phyloP scores from a whole-genome alignment of 2,113 vertebrate species.

The Vanacampus margaritifer region DNA sequence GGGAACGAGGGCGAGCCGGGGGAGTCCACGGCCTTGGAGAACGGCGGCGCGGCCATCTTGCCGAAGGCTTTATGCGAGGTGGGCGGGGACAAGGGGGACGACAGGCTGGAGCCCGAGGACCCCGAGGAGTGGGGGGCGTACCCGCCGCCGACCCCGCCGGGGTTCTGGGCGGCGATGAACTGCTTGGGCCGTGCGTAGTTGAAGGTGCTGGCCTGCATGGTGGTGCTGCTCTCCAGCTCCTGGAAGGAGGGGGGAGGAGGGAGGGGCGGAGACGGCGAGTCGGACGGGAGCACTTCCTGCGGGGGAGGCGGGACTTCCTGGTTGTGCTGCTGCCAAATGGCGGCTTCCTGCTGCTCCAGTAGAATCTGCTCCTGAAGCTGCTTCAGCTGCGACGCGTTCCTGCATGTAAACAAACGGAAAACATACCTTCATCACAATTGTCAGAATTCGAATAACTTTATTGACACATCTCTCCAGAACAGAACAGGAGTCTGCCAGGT shows the following conservation, averaged over 20 bases:
- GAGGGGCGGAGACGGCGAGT: constrained; percentile 82
- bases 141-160: constrained; percentile 61
- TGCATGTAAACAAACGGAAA: constrained; percentile 52
- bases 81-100: constrained; percentile 87
- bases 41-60: constrained; percentile 72
- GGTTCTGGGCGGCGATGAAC: constrained; percentile 94
- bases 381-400: constrained; percentile 87
- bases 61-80: constrained; percentile 78
- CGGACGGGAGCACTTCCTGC: constrained; percentile 71
- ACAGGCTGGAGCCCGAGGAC: constrained; percentile 84
- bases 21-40: constrained; percentile 76
- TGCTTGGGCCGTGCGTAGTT: constrained; percentile 98
- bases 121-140: constrained; percentile 84
- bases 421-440: neutral
- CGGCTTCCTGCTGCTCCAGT: constrained; percentile 84
- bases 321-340: constrained; percentile 63
- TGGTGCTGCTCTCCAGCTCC: constrained; percentile 79
- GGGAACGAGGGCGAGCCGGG: constrained; percentile 88
- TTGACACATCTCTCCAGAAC: no score
- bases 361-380: constrained; percentile 92
- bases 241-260: constrained; percentile 89
- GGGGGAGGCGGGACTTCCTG: constrained; percentile 67
- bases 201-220: constrained; percentile 95
- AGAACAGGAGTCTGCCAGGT: no score
- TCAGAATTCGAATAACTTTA: neutral